Base-by-base conservation (phyloP, 2,797 vertebrate species). In the Sebastes diaconus region DNA sequence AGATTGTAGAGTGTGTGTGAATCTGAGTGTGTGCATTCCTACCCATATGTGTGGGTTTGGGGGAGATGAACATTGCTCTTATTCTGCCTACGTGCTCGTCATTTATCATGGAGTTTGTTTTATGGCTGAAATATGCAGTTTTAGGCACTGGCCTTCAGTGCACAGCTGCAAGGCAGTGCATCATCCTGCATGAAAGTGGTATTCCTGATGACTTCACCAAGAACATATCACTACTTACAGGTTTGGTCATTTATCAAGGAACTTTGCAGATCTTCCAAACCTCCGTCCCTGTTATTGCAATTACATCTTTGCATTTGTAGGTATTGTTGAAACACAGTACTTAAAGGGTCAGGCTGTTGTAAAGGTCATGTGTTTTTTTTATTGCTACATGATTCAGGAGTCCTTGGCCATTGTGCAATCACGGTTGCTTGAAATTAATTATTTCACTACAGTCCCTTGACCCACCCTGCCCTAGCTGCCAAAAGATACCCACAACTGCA, bases 401-500 rank as follows among this genome's bases (percentile, higher is more conserved):
- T 64, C 46, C 39, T 73, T 75, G 79, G 74, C 72, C 42, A 46
- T 65, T 70, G 63, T 27, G 52, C 52, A 70, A n/a, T 75, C 25
- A 73, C 25, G 50, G 50, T 52, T 52, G 14, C 52, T 81, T 77
- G 16, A 83, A 79, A 86, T 79, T 18, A 80, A 87, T 81, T 3
- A 66, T 57, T 39, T 75, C 10, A 63, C 50, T 63, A 12, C 24
- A 61, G 66, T 59, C 64, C 68, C 27, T 68, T 39, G 27, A 67
- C 67, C 75, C 79, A 71, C 68, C 66, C 71, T 22, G 6, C 12
- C 20, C 8, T 22, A 7, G 60, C 57, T 74, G 88, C 88, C 75
- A 79, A 52, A 22, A 84, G 73, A 84, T 75, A 75, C 66, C 77
- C 80, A 77, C 81, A 83, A 81, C 64, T 73, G 68, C 78, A 76